Evolutionary conservation across 2,113 vertebrate genomes (phyloP).

Genomic region (Malurus cyaneus): DNA sequence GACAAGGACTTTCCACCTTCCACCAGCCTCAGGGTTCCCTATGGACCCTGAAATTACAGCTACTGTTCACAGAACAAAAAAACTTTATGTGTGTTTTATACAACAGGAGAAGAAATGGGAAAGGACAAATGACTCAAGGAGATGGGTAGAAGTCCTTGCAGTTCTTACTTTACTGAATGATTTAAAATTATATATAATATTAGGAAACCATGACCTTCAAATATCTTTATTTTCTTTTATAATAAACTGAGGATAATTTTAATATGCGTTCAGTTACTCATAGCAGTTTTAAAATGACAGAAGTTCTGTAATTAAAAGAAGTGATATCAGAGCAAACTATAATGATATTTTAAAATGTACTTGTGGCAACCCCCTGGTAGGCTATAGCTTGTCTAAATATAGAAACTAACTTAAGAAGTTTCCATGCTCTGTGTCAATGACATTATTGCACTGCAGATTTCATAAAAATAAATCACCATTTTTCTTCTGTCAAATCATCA

Average conservation of each 20-base stretch:
- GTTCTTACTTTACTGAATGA: not conserved
- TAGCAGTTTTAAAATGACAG: not conserved
- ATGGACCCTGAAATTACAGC: not conserved
- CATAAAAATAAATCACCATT: not conserved
- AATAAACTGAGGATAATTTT: not conserved
- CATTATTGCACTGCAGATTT: not conserved
- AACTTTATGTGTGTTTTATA: not conserved
- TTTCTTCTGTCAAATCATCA: not conserved
- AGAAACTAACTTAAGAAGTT: not conserved
- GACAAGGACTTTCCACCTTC: not conserved
- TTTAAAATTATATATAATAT: not conserved
- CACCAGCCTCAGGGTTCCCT: not conserved
- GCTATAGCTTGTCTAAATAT: not conserved
- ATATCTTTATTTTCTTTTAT: not conserved
- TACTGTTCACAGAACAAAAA: not conserved
- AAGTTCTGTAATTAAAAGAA: not conserved
- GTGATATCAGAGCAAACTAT: not conserved
- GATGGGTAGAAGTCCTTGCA: not conserved
- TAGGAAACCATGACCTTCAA: not conserved
- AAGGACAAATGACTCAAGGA: not conserved
- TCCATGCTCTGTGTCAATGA: not conserved
- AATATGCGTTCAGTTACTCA: not conserved
- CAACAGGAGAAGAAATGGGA: not conserved
- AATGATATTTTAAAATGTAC: not conserved
- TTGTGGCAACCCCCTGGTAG: not conserved